phyloP scores from a whole-genome alignment of 2,113 vertebrate genomes.

The Pontoporia blainvillei region DNA sequence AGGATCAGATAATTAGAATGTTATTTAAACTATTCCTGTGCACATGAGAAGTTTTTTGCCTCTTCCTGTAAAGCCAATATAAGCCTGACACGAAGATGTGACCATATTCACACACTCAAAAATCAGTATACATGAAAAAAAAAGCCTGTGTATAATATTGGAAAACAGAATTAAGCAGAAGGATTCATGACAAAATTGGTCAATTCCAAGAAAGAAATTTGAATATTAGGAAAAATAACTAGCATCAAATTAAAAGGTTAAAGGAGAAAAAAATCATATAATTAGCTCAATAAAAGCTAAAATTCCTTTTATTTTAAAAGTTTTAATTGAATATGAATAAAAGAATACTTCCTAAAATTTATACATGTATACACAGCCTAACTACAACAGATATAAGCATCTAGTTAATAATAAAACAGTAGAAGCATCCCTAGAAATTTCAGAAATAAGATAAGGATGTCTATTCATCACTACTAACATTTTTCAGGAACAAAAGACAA shows the following conservation, averaged over 20 bases:
- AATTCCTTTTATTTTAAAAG: not conserved
- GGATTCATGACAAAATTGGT: not conserved
- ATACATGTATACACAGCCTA: not conserved
- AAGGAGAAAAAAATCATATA: not conserved
- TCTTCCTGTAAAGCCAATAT: not conserved
- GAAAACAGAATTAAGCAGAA: not conserved
- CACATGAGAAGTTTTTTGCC: not conserved
- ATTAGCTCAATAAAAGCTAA: constrained; percentile 15
- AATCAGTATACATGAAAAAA: not conserved
- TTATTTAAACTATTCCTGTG: not conserved
- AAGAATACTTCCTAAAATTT: not conserved
- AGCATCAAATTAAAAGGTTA: not conserved
- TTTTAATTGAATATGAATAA: not conserved
- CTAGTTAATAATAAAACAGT: not conserved
- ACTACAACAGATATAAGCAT: not conserved
- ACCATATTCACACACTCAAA: not conserved
- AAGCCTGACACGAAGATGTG: not conserved
- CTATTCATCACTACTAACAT: not conserved
- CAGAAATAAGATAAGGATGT: not conserved
- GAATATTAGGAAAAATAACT: not conserved
- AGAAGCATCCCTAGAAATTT: not conserved
- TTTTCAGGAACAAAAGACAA: constrained; percentile 3
- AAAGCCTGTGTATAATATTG: not conserved
- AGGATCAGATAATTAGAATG: not conserved
- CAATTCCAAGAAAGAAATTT: not conserved